A percentile compares a stretch with the other conserved stretches of the same genome.
Conservation (phyloP, 2,113 vertebrate genomes). For the Artemisiospiza belli region DNA sequence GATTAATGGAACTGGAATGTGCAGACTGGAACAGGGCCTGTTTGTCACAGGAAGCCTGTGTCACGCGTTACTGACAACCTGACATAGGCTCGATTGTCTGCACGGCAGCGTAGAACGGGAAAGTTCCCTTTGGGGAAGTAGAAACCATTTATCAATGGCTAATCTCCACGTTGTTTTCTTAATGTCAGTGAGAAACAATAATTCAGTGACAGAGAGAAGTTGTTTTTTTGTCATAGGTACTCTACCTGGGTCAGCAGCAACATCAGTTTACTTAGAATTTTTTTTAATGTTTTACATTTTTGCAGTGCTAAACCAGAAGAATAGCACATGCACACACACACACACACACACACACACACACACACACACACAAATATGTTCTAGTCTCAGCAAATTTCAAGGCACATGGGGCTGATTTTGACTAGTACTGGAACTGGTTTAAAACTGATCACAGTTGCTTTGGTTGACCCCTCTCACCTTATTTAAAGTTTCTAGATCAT, state of each 20-base stretch:
- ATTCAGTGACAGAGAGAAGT: neutral
- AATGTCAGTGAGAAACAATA: neutral
- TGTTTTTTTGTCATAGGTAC: neutral
- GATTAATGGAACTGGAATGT: slow-evolving; percentile 45
- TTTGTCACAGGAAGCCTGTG: slow-evolving; percentile 48
- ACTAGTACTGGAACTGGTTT: neutral
- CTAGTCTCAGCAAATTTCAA: neutral
- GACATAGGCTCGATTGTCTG: slow-evolving; percentile 25
- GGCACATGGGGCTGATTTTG: neutral
- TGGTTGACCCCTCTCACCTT: neutral
- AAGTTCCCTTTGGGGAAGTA: slow-evolving; percentile 28
- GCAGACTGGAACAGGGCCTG: neutral
- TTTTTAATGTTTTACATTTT: neutral
- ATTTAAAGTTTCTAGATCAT: neutral
- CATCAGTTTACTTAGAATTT: neutral
- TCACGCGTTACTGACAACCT: slow-evolving; percentile 40
- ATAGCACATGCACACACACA: neutral
- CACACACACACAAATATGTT: neutral
- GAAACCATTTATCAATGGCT: slow-evolving; percentile 38
- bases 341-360: too few relatives aligned
- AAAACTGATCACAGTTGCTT: neutral
- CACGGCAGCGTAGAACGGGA: neutral
- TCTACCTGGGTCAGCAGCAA: neutral
- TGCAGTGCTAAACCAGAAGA: neutral
- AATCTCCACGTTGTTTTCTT: slow-evolving; percentile 37